Evolutionary conservation across 2,113 vertebrate species (phyloP).

Genomic region (Otus sunia): DNA sequence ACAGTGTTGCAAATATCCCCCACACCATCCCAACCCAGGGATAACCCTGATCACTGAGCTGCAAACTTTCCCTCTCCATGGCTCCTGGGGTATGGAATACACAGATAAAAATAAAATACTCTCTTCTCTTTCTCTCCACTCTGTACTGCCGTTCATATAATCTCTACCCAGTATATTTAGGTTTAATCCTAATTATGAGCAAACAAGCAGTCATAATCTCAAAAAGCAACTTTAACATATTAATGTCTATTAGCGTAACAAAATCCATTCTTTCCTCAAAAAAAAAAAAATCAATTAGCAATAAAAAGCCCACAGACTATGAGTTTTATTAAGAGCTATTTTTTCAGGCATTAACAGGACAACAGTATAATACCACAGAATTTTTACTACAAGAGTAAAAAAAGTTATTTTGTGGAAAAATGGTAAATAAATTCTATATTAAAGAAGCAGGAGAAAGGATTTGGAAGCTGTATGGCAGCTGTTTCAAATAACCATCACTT

Average conservation of each 20-base stretch:
- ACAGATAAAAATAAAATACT: neutral
- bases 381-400: slow-evolving; percentile 67
- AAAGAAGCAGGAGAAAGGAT: neutral
- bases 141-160: neutral
- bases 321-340: slow-evolving; percentile 71
- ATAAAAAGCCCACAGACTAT: slow-evolving; percentile 79
- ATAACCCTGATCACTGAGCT: neutral
- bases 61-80: neutral
- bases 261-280: slow-evolving; percentile 80
- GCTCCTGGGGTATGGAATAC: neutral
- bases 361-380: slow-evolving; percentile 78
- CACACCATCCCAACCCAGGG: neutral
- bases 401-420: slow-evolving; percentile 22
- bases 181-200: slow-evolving; percentile 10
- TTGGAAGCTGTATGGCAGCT: slow-evolving; percentile 25
- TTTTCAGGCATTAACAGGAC: slow-evolving; percentile 81
- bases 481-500: slow-evolving; percentile 63
- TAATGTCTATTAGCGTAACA: slow-evolving; percentile 71
- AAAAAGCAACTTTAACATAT: slow-evolving; percentile 41
- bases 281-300: slow-evolving; percentile 83
- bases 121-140: neutral
- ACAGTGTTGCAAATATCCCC: neutral
- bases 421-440: neutral
- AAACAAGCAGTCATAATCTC: slow-evolving; percentile 39
- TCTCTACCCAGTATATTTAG: neutral